These are phyloP conservation scores for Chascanopsetta lugubris DNA, from an alignment of 2,113 vertebrate species.

Conservation along the genomic window DNA sequence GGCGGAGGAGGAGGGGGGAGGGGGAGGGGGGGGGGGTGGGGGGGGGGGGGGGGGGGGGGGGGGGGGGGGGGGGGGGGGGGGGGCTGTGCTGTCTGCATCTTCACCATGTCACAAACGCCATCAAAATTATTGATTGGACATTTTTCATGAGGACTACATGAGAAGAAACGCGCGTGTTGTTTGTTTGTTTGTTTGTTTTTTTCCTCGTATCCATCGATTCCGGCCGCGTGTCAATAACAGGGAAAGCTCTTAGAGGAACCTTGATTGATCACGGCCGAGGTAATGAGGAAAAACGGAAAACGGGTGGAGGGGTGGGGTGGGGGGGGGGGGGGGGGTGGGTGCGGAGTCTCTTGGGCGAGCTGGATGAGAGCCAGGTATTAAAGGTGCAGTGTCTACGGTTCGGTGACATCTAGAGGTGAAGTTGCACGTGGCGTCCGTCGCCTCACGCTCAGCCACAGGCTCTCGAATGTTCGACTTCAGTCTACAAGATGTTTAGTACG, in stretches of 20 bases:
- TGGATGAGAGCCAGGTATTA: background rate
- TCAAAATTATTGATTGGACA: slow-evolving; percentile 25
- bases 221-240: slow-evolving; percentile 10
- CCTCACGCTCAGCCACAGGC: too few relatives aligned
- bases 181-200: slow-evolving; percentile 12
- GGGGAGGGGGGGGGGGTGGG: too few relatives aligned
- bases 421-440: too few relatives aligned
- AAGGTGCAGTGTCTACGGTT: too few relatives aligned
- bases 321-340: too few relatives aligned
- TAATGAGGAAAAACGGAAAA: background rate
- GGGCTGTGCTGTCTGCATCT: background rate
- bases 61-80: too few relatives aligned
- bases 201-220: slow-evolving; percentile 18
- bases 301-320: too few relatives aligned
- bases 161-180: slow-evolving; percentile 9
- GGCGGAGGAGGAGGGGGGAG: too few relatives aligned
- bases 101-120: slow-evolving; percentile 9
- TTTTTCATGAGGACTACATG: background rate
- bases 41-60: too few relatives aligned
- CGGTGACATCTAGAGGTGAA: too few relatives aligned
- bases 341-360: background rate
- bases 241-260: background rate
- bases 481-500: too few relatives aligned
- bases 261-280: slow-evolving; percentile 1
- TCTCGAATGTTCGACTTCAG: too few relatives aligned